These are phyloP conservation scores for Calephelis nemesis DNA, from an alignment of 1,140 invertebrate species.

Conservation along the genomic window DNA sequence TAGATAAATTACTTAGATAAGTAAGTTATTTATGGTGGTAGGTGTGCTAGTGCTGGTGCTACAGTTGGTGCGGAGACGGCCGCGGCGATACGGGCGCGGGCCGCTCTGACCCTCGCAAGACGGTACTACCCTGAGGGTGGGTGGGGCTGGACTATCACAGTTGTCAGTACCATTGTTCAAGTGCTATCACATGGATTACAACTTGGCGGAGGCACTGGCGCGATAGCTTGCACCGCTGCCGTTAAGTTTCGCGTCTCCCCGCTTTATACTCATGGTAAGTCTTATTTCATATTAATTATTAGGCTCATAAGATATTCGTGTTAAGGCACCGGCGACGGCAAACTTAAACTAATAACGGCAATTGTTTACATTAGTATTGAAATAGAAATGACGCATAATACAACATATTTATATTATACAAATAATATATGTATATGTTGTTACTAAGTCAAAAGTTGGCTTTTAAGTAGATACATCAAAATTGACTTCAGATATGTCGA, in stretches of 20 bases:
- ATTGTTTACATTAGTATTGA: too few relatives aligned
- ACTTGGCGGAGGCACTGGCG: conserved; percentile 72
- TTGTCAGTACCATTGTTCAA: conserved; percentile 84
- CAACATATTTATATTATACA: too few relatives aligned
- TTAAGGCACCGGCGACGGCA: too few relatives aligned
- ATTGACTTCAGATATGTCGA: too few relatives aligned
- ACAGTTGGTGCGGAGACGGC: conserved; percentile 69
- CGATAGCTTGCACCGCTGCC: conserved; percentile 64
- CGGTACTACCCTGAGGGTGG: conserved; percentile 90
- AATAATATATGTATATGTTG: too few relatives aligned
- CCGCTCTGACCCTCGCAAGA: conserved; percentile 74
- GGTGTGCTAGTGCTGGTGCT: conserved; percentile 68
- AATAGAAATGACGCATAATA: too few relatives aligned
- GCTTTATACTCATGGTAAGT: conserved; percentile 69
- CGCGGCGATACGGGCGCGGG: conserved; percentile 68
- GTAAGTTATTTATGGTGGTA: conserved; percentile 28
- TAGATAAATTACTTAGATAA: too few relatives aligned
- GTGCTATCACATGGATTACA: conserved; percentile 84
- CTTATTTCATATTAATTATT: not conserved
- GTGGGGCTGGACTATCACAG: conserved; percentile 89
- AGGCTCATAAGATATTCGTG: too few relatives aligned
- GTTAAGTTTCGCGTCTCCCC: conserved; percentile 61
- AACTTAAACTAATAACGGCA: too few relatives aligned
- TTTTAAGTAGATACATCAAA: too few relatives aligned
- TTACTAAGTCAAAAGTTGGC: too few relatives aligned